Conservation (phyloP, 1,140 invertebrate genomes). For the Hesperophylax magnus region DNA sequence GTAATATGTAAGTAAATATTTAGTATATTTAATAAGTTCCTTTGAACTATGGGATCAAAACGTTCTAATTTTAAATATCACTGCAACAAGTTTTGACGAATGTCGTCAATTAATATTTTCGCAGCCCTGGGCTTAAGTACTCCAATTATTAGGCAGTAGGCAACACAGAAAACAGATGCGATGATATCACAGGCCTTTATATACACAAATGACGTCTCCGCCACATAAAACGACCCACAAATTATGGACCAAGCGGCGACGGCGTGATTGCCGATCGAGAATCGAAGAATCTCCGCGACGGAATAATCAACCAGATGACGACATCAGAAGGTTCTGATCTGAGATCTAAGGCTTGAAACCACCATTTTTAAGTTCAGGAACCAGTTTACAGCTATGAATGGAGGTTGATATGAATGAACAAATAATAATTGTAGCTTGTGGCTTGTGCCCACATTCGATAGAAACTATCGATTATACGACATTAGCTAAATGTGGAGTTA, state of each 20-base stretch:
- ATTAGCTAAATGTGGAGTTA: too few relatives aligned
- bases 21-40: too few relatives aligned
- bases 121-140: conserved; percentile 4
- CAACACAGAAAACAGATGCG: conserved; percentile 27
- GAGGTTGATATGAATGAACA: conserved; percentile 2
- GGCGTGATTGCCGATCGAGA: conserved; percentile 6
- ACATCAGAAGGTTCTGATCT: conserved; percentile 10
- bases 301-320: background rate
- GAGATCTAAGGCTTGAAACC: background rate
- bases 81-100: too few relatives aligned
- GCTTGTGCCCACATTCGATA: too few relatives aligned
- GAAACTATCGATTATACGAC: too few relatives aligned
- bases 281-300: background rate
- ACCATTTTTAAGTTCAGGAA: background rate
- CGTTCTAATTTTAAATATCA: too few relatives aligned
- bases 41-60: too few relatives aligned
- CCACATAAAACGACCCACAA: conserved; percentile 15
- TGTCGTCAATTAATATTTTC: background rate
- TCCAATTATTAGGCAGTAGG: conserved; percentile 15
- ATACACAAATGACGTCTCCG: conserved; percentile 14
- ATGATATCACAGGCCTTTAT: conserved; percentile 31
- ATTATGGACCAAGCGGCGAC: conserved; percentile 5
- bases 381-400: background rate
- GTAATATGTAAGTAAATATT: too few relatives aligned
- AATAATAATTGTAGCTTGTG: background rate